A percentile compares a stretch with the other conserved stretches of the same genome.
Conservation (phyloP, 2,113 vertebrate genomes). For the Procavia capensis region DNA sequence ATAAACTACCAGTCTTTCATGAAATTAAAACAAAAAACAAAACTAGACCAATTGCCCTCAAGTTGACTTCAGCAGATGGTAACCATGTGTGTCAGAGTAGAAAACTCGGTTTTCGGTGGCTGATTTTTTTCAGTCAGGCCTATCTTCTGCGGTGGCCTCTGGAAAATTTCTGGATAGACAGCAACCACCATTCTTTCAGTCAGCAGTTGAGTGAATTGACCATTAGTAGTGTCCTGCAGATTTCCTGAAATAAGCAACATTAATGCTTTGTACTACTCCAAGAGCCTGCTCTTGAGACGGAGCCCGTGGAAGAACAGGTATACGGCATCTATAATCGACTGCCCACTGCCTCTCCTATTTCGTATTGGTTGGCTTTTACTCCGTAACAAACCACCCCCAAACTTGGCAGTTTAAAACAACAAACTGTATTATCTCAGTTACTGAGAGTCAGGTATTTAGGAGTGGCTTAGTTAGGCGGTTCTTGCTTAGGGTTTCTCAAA, state of each 20-base stretch:
- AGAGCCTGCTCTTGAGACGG: background rate
- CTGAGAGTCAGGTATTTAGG: background rate
- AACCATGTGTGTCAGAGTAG: background rate
- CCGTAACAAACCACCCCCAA: background rate
- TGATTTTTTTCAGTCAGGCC: background rate
- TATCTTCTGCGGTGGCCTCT: background rate
- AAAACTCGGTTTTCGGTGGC: background rate
- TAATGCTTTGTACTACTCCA: background rate
- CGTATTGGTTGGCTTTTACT: background rate
- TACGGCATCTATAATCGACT: background rate
- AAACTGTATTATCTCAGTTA: background rate
- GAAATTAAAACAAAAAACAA: background rate
- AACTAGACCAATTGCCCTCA: background rate
- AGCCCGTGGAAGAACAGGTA: background rate
- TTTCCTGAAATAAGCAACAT: background rate
- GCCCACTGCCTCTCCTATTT: background rate
- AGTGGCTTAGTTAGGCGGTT: background rate
- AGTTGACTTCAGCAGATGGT: background rate
- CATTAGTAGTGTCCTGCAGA: background rate
- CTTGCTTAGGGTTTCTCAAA: background rate
- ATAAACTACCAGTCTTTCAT: background rate
- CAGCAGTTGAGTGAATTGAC: background rate
- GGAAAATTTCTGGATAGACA: background rate
- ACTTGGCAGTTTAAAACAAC: background rate
- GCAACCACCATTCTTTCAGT: background rate